Evolutionary conservation across 2,888 invertebrate genomes (phyloP).

Genomic region (Amphimallon solstitiale): DNA sequence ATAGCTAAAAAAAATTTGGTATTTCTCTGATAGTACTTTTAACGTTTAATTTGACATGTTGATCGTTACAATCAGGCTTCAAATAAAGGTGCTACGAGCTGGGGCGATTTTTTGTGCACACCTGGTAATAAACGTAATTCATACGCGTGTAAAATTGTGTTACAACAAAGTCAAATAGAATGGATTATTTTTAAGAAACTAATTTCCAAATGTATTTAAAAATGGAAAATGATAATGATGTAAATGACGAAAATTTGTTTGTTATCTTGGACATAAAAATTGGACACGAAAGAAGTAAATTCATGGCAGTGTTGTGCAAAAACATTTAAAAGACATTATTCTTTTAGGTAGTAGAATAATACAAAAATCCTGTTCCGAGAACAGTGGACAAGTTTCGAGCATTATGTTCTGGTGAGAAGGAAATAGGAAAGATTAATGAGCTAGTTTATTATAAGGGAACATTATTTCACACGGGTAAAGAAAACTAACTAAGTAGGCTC

Average conservation of each 20-base stretch:
- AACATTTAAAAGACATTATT: constrained; percentile 14
- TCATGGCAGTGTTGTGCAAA: too few species aligned
- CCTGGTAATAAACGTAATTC: too few species aligned
- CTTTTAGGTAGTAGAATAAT: constrained; percentile 83
- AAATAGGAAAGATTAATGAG: constrained; percentile 74
- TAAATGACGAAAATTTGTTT: constrained; percentile 59
- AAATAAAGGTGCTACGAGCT: too few species aligned
- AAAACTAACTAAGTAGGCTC: background rate
- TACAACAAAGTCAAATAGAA: background rate
- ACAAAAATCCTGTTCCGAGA: constrained; percentile 81
- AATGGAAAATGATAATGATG: constrained; percentile 24
- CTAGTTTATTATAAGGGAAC: constrained; percentile 86
- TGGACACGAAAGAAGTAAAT: constrained; percentile 75
- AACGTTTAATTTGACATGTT: too few species aligned
- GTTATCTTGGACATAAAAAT: constrained; percentile 79
- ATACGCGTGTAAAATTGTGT: background rate
- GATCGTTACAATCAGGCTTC: too few species aligned
- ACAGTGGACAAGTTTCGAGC: constrained; percentile 93
- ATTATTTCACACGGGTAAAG: constrained; percentile 79
- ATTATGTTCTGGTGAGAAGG: constrained; percentile 91
- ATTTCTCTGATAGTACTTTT: too few species aligned
- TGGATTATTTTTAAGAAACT: background rate
- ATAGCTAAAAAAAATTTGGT: too few species aligned
- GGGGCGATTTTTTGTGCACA: too few species aligned
- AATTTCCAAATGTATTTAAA: background rate